A percentile compares a stretch with the other conserved stretches of the same genome.
phyloP scores from a whole-genome alignment of 2,113 vertebrate genomes.

The Chaenogobius annularis region DNA sequence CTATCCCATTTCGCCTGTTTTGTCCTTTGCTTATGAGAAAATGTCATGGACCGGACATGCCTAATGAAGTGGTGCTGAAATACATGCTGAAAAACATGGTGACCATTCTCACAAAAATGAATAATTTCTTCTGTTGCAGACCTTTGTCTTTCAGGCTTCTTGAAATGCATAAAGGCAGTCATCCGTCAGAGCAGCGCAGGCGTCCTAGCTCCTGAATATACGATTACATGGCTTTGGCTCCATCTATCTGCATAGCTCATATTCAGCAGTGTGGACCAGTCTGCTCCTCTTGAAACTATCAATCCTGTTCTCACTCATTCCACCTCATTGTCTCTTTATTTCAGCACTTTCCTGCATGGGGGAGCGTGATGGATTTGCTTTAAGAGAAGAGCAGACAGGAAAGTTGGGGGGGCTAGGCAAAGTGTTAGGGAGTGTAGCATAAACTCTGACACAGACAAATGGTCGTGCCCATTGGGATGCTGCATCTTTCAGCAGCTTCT shows the following conservation, averaged over 20 bases:
- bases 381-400: slow-evolving; percentile 65
- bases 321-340: slow-evolving; percentile 79
- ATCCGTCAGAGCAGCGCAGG: slow-evolving; percentile 38
- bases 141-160: slow-evolving; percentile 43
- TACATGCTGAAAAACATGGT: neutral
- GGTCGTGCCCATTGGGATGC: slow-evolving; percentile 59
- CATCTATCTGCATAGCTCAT: slow-evolving; percentile 54
- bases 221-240: slow-evolving; percentile 47
- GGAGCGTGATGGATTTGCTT: slow-evolving; percentile 76
- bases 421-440: slow-evolving; percentile 69
- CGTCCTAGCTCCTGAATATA: slow-evolving; percentile 43
- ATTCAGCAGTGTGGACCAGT: slow-evolving; percentile 51
- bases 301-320: slow-evolving; percentile 73
- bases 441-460: slow-evolving; percentile 77
- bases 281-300: slow-evolving; percentile 58
- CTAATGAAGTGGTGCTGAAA: neutral
- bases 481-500: slow-evolving; percentile 48
- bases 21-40: no score
- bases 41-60: neutral
- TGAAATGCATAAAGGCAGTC: slow-evolving; percentile 45
- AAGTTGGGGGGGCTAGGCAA: slow-evolving; percentile 66
- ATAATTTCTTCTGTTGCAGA: slow-evolving; percentile 27
- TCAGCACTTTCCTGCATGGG: slow-evolving; percentile 73
- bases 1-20: no score
- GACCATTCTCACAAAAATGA: slow-evolving; percentile 26